A percentile compares a stretch with the other conserved stretches of the same genome.
Conservation (phyloP, 1,140 invertebrate species). For the Subanguina moxae region DNA sequence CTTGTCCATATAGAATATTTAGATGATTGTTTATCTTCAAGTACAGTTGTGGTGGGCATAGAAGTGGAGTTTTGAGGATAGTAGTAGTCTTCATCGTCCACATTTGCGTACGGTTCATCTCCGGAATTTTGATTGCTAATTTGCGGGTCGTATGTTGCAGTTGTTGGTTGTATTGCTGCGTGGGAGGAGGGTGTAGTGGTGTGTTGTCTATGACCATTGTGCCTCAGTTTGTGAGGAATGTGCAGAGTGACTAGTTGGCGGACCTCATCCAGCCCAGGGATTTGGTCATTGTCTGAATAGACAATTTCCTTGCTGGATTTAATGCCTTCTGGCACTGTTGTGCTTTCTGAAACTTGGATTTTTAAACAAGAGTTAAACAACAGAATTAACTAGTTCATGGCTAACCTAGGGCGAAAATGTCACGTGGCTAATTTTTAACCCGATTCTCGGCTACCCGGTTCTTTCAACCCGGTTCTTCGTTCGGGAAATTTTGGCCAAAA, state of each 20-base stretch:
- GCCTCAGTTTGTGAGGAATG: neutral
- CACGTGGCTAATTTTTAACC: too few relatives aligned
- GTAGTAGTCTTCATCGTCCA: neutral
- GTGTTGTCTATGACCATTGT: constrained; percentile 6
- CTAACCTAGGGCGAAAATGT: too few relatives aligned
- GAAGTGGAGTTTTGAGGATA: too few relatives aligned
- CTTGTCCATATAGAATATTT: too few relatives aligned
- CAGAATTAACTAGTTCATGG: too few relatives aligned
- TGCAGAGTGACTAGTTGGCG: neutral
- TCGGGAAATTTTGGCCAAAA: too few relatives aligned
- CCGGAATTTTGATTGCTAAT: neutral
- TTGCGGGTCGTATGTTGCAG: neutral
- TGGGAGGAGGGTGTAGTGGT: neutral
- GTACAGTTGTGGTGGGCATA: too few relatives aligned
- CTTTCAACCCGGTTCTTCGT: too few relatives aligned
- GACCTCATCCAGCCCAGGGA: neutral
- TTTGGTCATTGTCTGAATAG: neutral
- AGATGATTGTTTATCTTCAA: too few relatives aligned
- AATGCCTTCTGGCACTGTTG: neutral
- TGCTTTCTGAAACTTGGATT: too few relatives aligned
- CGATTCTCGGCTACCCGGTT: too few relatives aligned
- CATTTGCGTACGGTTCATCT: neutral
- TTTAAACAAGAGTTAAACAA: too few relatives aligned
- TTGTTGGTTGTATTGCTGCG: neutral
- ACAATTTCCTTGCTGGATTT: neutral